A percentile compares a stretch with the other conserved stretches of the same genome.
phyloP scores from a whole-genome alignment of 2,797 vertebrate genomes.

The Euthynnus affinis region DNA sequence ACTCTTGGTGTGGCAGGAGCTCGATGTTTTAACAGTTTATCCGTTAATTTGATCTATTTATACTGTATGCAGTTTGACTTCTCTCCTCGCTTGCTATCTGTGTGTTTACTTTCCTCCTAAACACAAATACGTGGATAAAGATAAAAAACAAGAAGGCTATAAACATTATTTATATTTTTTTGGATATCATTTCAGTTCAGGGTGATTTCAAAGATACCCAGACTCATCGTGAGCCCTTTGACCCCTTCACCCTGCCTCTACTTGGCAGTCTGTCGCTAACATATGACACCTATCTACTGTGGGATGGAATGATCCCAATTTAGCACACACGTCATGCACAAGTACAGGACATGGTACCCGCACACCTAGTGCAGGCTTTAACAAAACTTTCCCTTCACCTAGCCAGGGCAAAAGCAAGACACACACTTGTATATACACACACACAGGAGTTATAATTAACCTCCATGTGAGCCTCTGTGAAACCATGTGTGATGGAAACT shows the following conservation, averaged over 20 bases:
- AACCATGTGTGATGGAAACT: conserved; percentile 65
- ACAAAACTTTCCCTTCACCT: conserved; percentile 50
- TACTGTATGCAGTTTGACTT: background rate
- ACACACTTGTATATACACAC: conserved; percentile 4
- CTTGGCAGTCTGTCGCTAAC: conserved; percentile 59
- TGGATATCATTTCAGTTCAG: background rate
- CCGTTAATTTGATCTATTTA: background rate
- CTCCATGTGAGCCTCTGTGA: background rate
- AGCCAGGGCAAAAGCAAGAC: conserved; percentile 37
- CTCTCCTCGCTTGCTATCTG: too few species aligned
- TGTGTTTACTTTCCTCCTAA: too few species aligned
- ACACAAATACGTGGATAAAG: too few species aligned
- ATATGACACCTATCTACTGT: conserved; percentile 66
- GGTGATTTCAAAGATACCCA: background rate
- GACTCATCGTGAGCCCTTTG: conserved; percentile 19
- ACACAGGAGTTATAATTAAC: conserved; percentile 55
- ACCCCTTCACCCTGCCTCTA: conserved; percentile 56
- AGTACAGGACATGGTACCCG: conserved; percentile 26
- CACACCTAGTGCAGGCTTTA: background rate
- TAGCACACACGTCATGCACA: conserved; percentile 52
- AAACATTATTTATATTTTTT: background rate
- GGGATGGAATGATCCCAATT: conserved; percentile 66
- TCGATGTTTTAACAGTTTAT: background rate
- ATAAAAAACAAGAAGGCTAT: background rate
- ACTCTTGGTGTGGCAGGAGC: background rate